Base-by-base conservation (phyloP, 2,888 invertebrate species). In the Andrena haemorrhoa region DNA sequence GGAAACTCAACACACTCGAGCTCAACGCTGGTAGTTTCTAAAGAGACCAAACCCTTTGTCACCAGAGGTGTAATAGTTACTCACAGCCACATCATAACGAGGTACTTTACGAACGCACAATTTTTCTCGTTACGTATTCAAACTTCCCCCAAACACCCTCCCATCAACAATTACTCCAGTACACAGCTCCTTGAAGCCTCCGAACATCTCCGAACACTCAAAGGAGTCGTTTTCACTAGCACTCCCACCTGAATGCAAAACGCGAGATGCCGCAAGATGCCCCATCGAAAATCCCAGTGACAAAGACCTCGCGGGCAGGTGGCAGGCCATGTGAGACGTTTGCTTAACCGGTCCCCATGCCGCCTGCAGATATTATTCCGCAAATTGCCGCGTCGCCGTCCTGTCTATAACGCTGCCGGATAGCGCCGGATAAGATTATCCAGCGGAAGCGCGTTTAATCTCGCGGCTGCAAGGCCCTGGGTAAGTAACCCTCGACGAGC, bases 381-480 rank as follows among this genome's bases (percentile, higher is more conserved):
- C 47, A 49, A 53, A 35, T 53, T 56, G 35, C 51, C 60, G 16
- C 61, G 51, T 41, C 4, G 53, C n/a, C 53, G 33, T 31, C 20
- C 69, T 56, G 23, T 35, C 61, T 73, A 56, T 61, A 69, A 73
- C 12, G 20, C n/a, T 31, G 8, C 10, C 8, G 56, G 33, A 47
- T 68, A 47, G 60, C 61, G 10, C 20, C 10, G 66, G 64, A 63
- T 77, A 75, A 79, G 77, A 87, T 86, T 79, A 87, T 85, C 70
- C 77, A 63, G 60, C 56, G 77, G 47, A 60, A 49, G 64, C 80
- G 35, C 72, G 79, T 85, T 85, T 85, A 85, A 86, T 87, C 79
- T 77, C 60, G 63, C 49, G 60, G 82, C 70, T 61, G 63, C 35
- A n/a, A 26, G 31, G 10, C 26, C 51, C 56, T 60, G 72, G 33